Evolutionary conservation across 1,140 invertebrate genomes (phyloP).

Genomic region (Pentalonia nigronervosa): DNA sequence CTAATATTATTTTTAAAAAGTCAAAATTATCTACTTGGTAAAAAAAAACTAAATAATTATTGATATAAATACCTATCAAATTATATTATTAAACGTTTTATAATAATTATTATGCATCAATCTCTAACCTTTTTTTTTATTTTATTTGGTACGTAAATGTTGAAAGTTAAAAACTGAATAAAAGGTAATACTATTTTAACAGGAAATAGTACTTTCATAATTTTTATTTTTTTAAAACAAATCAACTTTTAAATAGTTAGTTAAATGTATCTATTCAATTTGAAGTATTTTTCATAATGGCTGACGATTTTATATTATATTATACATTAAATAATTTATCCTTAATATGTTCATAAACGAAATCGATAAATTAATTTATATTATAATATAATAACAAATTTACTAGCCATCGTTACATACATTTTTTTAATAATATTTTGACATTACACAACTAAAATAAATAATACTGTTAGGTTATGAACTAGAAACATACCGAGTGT

Average conservation of each 20-base stretch:
- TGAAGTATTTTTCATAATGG: not conserved
- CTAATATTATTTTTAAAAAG: not conserved
- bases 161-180: not conserved
- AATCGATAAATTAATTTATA: not conserved
- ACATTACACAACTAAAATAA: not conserved
- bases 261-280: not conserved
- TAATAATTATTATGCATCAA: too few relatives aligned
- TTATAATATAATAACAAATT: not conserved
- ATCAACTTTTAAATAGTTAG: not conserved
- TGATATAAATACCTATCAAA: too few relatives aligned
- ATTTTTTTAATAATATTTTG: too few relatives aligned
- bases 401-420: not conserved
- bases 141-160: not conserved
- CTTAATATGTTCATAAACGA: not conserved
- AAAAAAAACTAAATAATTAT: too few relatives aligned
- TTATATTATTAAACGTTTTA: too few relatives aligned
- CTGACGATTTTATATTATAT: not conserved
- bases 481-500: too few relatives aligned
- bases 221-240: not conserved
- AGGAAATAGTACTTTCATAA: not conserved
- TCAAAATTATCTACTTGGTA: too few relatives aligned
- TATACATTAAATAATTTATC: not conserved
- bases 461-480: not conserved
- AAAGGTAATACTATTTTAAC: not conserved
- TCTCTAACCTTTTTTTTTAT: too few relatives aligned